Evolutionary conservation across 2,888 invertebrate species (phyloP), one percentile per base, ranked within the genome.

Genomic region (Sminthurinus aureus): DNA sequence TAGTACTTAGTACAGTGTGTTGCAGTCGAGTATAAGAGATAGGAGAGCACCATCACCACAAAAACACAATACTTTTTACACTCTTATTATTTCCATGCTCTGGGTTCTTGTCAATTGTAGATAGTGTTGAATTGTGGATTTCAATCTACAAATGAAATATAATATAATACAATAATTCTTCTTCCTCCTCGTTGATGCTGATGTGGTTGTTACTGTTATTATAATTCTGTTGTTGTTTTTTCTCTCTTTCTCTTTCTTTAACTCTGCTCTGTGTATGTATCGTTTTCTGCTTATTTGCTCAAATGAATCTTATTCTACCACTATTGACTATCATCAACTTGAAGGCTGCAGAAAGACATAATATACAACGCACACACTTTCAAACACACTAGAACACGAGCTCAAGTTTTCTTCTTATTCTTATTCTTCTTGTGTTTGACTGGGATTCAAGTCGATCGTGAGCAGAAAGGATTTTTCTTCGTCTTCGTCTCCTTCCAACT

Each of bases 161-260:
- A 71, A 71, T 3, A 22, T 9, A 71, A 26, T 71, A 24, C 71
- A 71, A 71, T 71, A 71, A 71, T 71, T 71, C 71, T 71, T 71
- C 24, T 24, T 71, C 24, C 24, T 71, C 22, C n/a, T 67, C n/a
- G 20, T 67, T 20, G n/a, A 64, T 64, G 9, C n/a, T 18, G n/a
- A 18, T 67, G n/a, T 71, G 24, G 20, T 71, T 24, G 22, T 12
- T 24, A 24, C 24, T 13, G 22, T 71, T 22, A 6, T 71, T 71
- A 13, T 13, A 26, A 13, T 26, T 71, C 26, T 15, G 11, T 26
- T 71, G 24, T n/a, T 22, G 2, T 26, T 71, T 26, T 71, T 71
- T 13, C 15, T 26, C 24, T 26, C 24, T 26, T 13, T 71, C 26
- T 71, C 71, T 71, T 1, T 67, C 67, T 64, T n/a, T n/a, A 15